Base-by-base conservation (phyloP, 2,888 invertebrate genomes). In the Plagiodera versicolora region DNA sequence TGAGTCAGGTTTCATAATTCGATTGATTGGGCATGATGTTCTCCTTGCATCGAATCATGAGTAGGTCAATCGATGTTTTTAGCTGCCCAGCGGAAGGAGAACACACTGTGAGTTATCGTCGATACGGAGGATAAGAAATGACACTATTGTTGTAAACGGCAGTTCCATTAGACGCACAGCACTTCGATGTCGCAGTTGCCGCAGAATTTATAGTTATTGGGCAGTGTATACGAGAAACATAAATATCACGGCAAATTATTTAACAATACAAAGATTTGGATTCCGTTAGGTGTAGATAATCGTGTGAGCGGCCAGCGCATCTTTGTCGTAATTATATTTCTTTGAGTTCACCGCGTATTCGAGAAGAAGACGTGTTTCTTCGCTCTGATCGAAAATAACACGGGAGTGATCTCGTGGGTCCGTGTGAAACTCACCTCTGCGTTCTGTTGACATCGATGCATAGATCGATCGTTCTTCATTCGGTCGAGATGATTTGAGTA, bases 201-300 rank as follows among this genome's bases (percentile, higher is more conserved):
- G 44, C 20, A n/a, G 48, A 35, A 47, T 58, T 50, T 59, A 54
- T 45, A 49, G 32, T 58, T 60, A 58, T 62, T 54, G 54, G 51
- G 63, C 60, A 60, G 57, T 60, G 51, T 57, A 63, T 60, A 57
- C 50, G 54, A 57, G 57, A 48, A 57, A 57, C 57, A 57, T 61
- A 56, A 61, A 61, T 61, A 61, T 57, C 61, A 61, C 46, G 54
- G 61, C 57, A 47, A 61, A 61, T 61, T 59, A 64, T 61, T 64
- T 54, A 64, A 64, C 64, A 61, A 61, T 61, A 64, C 64, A 59
- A 32, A 59, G 64, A 64, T 64, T 61, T 64, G 61, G 57, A 63
- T 59, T 61, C 63, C 61, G 65, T 65, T 65, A 65, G 52, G 32
- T 58, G 62, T 35, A 51, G 58, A 57, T 59, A 58, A 65, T 59